Percentiles rank a stretch among this genome's conserved stretches.
Evolutionary conservation across 2,888 invertebrate species (phyloP).

Genomic region (Dryococelus australis): DNA sequence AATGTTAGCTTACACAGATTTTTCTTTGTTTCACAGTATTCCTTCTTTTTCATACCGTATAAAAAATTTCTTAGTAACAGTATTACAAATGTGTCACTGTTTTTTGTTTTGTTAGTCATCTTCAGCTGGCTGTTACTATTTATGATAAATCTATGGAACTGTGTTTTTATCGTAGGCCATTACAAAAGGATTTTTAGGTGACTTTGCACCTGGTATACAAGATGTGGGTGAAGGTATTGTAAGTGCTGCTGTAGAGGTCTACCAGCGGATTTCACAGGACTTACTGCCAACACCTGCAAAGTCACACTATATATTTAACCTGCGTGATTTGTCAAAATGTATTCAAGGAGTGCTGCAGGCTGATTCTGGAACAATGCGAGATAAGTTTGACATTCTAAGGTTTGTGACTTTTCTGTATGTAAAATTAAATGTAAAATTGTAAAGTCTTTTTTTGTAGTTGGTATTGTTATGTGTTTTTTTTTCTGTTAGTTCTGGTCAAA

Average conservation of each 20-base stretch:
- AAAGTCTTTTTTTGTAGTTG: too few relatives aligned
- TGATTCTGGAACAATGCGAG: slow-evolving; percentile 73
- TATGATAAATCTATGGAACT: background rate
- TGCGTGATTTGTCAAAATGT: slow-evolving; percentile 89
- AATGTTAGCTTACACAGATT: too few relatives aligned
- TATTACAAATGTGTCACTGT: too few relatives aligned
- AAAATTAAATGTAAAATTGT: background rate
- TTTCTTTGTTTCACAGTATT: too few relatives aligned
- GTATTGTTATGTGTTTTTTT: too few relatives aligned
- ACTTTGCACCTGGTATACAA: slow-evolving; percentile 76
- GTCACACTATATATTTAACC: slow-evolving; percentile 92
- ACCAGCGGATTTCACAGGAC: slow-evolving; percentile 78
- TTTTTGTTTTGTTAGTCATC: too few relatives aligned
- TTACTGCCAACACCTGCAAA: slow-evolving; percentile 91
- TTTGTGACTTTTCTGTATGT: slow-evolving; percentile 50
- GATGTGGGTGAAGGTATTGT: slow-evolving; percentile 76
- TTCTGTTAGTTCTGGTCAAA: too few relatives aligned
- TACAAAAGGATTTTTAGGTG: slow-evolving; percentile 76
- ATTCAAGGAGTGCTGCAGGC: slow-evolving; percentile 90
- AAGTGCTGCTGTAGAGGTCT: slow-evolving; percentile 83
- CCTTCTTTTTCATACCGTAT: too few relatives aligned
- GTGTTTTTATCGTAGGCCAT: slow-evolving; percentile 63
- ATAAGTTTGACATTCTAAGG: slow-evolving; percentile 73
- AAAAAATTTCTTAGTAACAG: too few relatives aligned
- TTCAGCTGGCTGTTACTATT: background rate